A percentile compares a stretch with the other conserved stretches of the same genome.
Conservation (phyloP, 2,888 invertebrate genomes). For the Urechis unicinctus region DNA sequence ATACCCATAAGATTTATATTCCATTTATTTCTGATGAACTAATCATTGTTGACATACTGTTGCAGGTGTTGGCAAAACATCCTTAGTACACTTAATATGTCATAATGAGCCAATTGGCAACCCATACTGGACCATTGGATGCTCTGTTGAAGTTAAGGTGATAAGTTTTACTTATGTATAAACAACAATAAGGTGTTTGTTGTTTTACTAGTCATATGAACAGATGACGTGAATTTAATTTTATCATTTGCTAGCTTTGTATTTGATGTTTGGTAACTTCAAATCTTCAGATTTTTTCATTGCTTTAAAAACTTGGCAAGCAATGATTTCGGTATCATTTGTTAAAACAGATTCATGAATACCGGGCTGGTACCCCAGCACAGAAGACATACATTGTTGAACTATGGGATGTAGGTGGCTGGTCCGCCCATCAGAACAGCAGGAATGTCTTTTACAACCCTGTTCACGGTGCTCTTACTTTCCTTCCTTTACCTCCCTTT, state of each 20-base stretch:
- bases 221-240: no score
- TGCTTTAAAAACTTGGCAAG: no score
- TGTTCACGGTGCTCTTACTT: conserved; percentile 65
- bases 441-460: conserved; percentile 89
- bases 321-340: no score
- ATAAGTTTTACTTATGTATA: no score
- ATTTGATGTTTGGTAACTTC: no score
- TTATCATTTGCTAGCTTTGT: no score
- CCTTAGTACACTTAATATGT: conserved; percentile 83
- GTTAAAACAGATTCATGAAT: conserved; percentile 68
- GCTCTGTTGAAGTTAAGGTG: conserved; percentile 86
- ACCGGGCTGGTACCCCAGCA: conserved; percentile 84
- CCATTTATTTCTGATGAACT: background rate
- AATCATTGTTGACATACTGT: background rate
- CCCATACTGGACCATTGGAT: conserved; percentile 94
- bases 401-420: conserved; percentile 96
- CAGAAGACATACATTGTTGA: conserved; percentile 90
- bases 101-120: conserved; percentile 77
- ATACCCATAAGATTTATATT: background rate
- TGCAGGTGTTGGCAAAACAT: conserved; percentile 91
- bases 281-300: no score
- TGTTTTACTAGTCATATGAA: no score
- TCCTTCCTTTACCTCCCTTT: background rate
- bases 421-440: conserved; percentile 85
- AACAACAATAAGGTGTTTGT: no score